A percentile compares a stretch with the other conserved stretches of the same genome.
These are phyloP conservation scores for Syngnathus typhle DNA, from an alignment of 2,113 vertebrate genomes.

Conservation along the genomic window DNA sequence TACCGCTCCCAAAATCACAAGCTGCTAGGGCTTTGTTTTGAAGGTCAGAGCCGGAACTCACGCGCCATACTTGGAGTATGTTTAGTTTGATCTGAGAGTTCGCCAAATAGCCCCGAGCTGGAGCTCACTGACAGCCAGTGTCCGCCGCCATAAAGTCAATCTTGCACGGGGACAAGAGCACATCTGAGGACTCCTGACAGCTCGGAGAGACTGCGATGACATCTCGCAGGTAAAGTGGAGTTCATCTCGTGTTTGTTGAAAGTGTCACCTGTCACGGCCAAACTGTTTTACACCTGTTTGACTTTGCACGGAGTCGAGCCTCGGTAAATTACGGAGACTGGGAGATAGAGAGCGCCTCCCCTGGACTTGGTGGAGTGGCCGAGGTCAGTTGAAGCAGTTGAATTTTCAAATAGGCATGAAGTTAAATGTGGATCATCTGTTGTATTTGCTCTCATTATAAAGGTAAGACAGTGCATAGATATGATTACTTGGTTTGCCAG, in stretches of 20 bases:
- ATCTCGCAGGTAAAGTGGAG: conserved; percentile 77
- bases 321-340: background rate
- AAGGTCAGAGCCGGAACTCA: conserved; percentile 27
- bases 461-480: background rate
- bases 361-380: background rate
- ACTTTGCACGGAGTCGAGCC: background rate
- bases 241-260: conserved; percentile 3
- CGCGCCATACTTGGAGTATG: too few relatives aligned
- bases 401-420: background rate
- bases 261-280: background rate
- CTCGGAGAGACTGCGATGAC: conserved; percentile 72
- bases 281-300: background rate
- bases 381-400: background rate
- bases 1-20: background rate
- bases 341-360: background rate
- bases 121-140: background rate
- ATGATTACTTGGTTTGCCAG: background rate
- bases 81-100: background rate
- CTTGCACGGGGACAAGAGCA: conserved; percentile 20
- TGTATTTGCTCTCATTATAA: background rate
- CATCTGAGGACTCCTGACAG: conserved; percentile 48
- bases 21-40: conserved; percentile 37
- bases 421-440: background rate
- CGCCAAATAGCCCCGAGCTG: background rate
- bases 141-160: conserved; percentile 7